phyloP scores from a whole-genome alignment of 2,888 invertebrate species.

The Euplagia quadripunctaria region DNA sequence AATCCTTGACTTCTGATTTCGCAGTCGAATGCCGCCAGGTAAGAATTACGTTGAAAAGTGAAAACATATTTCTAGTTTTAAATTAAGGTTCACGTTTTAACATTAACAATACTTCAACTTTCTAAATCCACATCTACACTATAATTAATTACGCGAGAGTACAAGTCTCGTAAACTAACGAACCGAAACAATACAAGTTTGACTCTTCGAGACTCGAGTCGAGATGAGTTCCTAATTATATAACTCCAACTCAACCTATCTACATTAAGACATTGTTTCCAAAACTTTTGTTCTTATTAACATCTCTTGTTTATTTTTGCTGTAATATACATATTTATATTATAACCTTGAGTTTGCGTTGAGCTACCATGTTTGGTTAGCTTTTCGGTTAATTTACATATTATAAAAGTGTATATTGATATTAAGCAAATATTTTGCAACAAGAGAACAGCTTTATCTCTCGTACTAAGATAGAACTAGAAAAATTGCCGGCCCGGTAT shows the following conservation, averaged over 20 bases:
- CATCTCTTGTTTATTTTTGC: conserved; percentile 14
- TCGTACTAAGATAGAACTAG: too few species aligned
- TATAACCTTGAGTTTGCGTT: not conserved
- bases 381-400: not conserved
- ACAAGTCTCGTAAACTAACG: conserved; percentile 55
- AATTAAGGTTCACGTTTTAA: not conserved
- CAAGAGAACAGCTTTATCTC: too few species aligned
- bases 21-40: too few species aligned
- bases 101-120: not conserved
- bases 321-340: conserved; percentile 15
- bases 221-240: conserved; percentile 69
- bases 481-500: too few species aligned
- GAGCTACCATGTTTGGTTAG: conserved; percentile 4
- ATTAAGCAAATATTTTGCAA: not conserved
- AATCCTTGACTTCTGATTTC: too few species aligned
- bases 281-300: conserved; percentile 37
- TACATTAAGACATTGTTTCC: conserved; percentile 49
- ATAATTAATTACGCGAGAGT: conserved; percentile 31
- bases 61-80: too few species aligned
- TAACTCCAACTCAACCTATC: conserved; percentile 53
- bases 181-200: conserved; percentile 70
- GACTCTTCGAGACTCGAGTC: conserved; percentile 58
- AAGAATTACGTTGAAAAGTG: too few species aligned
- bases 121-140: conserved; percentile 5
- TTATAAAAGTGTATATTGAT: not conserved